Evolutionary conservation across 2,797 vertebrate genomes (phyloP).

Genomic region (Hirundo rustica): DNA sequence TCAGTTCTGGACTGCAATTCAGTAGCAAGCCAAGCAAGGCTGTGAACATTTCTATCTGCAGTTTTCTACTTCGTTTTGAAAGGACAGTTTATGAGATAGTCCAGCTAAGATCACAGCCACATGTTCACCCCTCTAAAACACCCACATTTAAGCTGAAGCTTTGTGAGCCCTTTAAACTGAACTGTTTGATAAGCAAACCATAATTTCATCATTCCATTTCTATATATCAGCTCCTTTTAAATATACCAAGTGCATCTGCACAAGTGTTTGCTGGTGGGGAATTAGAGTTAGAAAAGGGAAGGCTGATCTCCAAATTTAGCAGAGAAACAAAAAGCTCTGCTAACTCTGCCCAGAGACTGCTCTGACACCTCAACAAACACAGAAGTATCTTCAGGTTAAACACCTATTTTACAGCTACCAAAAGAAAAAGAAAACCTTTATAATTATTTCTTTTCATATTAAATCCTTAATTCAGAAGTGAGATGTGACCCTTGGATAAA

Average conservation of each 20-base stretch:
- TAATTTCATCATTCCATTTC: not conserved
- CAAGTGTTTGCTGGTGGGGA: not conserved
- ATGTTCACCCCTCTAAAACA: not conserved
- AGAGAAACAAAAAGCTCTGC: not conserved
- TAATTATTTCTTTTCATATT: not conserved
- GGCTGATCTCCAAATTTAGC: not conserved
- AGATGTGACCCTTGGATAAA: slow-evolving; percentile 25
- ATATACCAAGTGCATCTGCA: not conserved
- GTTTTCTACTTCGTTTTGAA: not conserved
- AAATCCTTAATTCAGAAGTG: slow-evolving; percentile 20
- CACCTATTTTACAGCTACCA: not conserved
- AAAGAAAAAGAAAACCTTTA: not conserved
- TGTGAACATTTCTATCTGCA: not conserved
- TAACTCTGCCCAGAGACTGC: not conserved
- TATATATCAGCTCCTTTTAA: not conserved
- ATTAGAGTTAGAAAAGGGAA: not conserved
- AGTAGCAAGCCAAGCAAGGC: not conserved
- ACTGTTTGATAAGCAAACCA: not conserved
- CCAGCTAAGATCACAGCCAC: not conserved
- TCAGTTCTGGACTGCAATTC: not conserved
- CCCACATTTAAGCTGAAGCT: not conserved
- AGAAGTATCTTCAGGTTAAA: not conserved
- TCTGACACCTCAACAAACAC: not conserved
- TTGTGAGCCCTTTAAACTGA: not conserved
- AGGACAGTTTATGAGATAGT: not conserved